Conservation (phyloP, 2,888 invertebrate species). For the Magallana nippona region DNA sequence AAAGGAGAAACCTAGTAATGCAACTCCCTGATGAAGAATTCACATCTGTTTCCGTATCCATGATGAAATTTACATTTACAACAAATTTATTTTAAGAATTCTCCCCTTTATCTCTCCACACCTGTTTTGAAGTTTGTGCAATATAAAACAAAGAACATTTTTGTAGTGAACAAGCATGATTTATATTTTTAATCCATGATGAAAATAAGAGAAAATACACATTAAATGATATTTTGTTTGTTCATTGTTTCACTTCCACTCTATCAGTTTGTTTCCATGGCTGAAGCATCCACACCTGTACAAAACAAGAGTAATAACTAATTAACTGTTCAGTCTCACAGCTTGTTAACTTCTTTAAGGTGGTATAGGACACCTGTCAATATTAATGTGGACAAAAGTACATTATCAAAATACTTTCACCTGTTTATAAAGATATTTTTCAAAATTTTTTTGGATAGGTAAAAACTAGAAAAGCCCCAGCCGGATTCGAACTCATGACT, state of each 20-base stretch:
- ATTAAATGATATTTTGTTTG: constrained; percentile 11
- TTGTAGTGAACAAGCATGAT: not conserved
- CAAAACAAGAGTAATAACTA: not conserved
- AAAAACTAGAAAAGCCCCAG: too few species aligned
- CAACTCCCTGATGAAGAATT: not conserved
- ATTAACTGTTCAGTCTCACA: too few species aligned
- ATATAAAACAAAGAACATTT: not conserved
- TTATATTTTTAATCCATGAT: not conserved
- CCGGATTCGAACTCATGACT: too few species aligned
- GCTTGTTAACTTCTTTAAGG: too few species aligned
- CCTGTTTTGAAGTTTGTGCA: not conserved
- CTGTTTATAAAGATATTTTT: too few species aligned
- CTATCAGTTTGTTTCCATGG: constrained; percentile 42
- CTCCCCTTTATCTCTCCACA: too few species aligned
- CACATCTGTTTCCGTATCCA: not conserved
- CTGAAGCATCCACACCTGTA: constrained; percentile 13
- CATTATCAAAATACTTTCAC: too few species aligned
- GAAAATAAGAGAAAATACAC: not conserved
- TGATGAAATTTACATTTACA: not conserved
- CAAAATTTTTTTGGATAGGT: too few species aligned
- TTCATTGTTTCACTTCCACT: not conserved
- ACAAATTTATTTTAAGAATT: too few species aligned
- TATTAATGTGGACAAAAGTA: too few species aligned
- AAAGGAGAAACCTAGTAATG: not conserved
- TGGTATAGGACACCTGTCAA: too few species aligned